Base-by-base conservation (phyloP, 2,888 invertebrate genomes). In the Patella depressa region DNA sequence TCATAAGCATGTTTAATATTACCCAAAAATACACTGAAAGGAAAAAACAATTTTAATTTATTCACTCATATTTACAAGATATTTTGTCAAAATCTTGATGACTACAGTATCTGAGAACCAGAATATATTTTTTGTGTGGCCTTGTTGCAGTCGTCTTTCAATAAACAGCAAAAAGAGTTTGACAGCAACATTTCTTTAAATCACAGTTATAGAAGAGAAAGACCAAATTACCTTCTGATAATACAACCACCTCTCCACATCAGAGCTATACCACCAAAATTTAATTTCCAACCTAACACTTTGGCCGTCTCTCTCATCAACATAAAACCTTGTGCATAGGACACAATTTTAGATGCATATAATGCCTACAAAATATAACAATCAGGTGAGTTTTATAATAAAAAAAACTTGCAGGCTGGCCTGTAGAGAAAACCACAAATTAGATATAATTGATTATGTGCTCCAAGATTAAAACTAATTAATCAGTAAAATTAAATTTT, bases 231-330 rank as follows among this genome's bases (percentile, higher is more conserved):
- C 95, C 96, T 97, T 91, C 98, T 94, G 89, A 98, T 99, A 89
- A 99, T 99, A 91, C 98, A 99, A n/a, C 99, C 99, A 19, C 98
- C 98, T 81, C 99, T 94, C 99, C 99, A 99, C 99, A 99, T 99
- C 71, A 99, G 93, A 1, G 99, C 99, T 83, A 99, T 98, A 77
- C 97, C 97, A 74, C 99, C 99, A 89, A 98, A 98, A 93, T 99
- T 99, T 80, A 99, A 93, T 82, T 96, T 95, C 99, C 99, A 99
- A 9, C 95, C 94, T 90, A 97, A 95, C 85, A 96, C 94, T 90
- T 95, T 95, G 17, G 98, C 98, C 17, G 98, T 98, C 92, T 98
- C 97, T 71, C 97, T 93, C 89, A 98, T 93, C 84, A 98, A 93
- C 98, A 98, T 98, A 85, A 93, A 93, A 34, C 93, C 99, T 93